Conservation (phyloP, 2,888 invertebrate species). For the Sminthurides aquaticus region DNA sequence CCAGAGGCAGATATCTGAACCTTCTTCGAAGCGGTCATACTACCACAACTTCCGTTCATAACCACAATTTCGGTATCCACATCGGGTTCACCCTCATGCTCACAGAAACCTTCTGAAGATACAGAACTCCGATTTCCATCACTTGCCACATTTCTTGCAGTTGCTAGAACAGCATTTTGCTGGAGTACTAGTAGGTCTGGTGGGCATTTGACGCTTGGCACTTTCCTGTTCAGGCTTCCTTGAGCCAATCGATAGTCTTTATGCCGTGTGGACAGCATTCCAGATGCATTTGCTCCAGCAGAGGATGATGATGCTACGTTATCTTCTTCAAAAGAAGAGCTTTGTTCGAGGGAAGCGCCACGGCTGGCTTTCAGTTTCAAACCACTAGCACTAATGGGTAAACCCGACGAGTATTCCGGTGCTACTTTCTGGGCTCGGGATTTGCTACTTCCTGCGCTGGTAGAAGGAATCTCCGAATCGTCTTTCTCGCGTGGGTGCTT, state of each 20-base stretch:
- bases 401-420: not conserved
- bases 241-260: not conserved
- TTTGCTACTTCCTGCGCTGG: not conserved
- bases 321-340: constrained; percentile 40
- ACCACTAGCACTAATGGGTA: constrained; percentile 33
- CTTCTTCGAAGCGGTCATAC: not conserved
- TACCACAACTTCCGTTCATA: not conserved
- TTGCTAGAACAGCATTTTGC: not conserved
- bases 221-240: not conserved
- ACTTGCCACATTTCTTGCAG: not conserved
- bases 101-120: constrained; percentile 93
- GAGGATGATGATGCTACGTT: constrained; percentile 29
- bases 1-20: not conserved
- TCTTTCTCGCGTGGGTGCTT: not conserved
- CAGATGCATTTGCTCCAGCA: constrained; percentile 3
- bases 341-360: constrained; percentile 30
- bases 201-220: not conserved
- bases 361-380: constrained; percentile 37
- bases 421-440: not conserved
- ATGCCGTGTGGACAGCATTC: not conserved
- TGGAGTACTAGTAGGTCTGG: not conserved
- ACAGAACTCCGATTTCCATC: constrained; percentile 86
- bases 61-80: not conserved
- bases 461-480: not conserved
- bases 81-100: constrained; percentile 65